Evolutionary conservation across 2,888 invertebrate species (phyloP).

Genomic region (Aradus depressus): DNA sequence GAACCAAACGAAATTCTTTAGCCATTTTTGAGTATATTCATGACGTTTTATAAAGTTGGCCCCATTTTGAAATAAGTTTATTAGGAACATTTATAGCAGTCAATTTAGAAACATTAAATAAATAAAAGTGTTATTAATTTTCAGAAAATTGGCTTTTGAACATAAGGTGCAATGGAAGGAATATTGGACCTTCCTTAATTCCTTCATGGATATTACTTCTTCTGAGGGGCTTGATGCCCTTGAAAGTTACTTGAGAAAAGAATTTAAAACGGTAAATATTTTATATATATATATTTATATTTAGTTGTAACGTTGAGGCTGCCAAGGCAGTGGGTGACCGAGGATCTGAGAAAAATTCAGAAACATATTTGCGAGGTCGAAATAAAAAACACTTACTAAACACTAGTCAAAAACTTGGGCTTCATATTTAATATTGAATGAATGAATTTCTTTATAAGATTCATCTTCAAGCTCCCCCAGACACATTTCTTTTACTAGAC

Average conservation of each 20-base stretch:
- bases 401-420: too few species aligned
- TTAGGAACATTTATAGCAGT: neutral
- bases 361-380: too few species aligned
- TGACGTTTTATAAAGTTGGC: neutral
- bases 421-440: too few species aligned
- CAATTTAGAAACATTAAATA: neutral
- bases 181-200: slow-evolving; percentile 82
- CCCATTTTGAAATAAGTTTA: neutral
- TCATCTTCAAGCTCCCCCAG: too few species aligned
- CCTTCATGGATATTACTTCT: slow-evolving; percentile 65
- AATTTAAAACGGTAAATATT: slow-evolving; percentile 35
- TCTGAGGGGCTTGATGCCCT: slow-evolving; percentile 59
- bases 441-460: too few species aligned
- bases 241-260: slow-evolving; percentile 57
- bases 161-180: slow-evolving; percentile 75
- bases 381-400: too few species aligned
- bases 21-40: too few species aligned
- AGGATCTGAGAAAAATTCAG: too few species aligned
- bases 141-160: slow-evolving; percentile 55
- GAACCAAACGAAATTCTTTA: too few species aligned
- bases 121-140: slow-evolving; percentile 25
- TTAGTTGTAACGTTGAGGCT: neutral
- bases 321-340: too few species aligned
- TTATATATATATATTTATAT: neutral
- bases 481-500: too few species aligned